phyloP scores from a whole-genome alignment of 1,140 invertebrate species.

The Drosophila micromelanica region DNA sequence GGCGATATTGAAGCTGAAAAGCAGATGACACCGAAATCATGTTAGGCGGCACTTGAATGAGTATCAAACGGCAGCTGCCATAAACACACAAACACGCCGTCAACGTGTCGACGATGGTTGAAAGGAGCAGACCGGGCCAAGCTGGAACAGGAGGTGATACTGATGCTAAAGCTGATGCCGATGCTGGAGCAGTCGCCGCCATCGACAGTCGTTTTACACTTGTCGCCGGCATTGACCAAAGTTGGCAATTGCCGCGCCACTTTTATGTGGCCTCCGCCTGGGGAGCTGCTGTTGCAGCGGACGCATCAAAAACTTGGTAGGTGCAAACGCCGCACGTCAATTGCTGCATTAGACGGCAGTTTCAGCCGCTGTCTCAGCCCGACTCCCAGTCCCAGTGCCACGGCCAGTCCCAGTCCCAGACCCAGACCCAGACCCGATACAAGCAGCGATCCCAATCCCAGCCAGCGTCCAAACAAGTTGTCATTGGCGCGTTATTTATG shows the following conservation, averaged over 20 bases:
- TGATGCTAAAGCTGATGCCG: constrained; percentile 8
- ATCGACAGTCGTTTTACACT: constrained; percentile 79
- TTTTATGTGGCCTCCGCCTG: constrained; percentile 77
- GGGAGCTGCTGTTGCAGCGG: constrained; percentile 54
- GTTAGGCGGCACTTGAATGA: constrained; percentile 82
- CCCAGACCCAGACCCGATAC: constrained; percentile 33
- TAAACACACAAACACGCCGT: constrained; percentile 78
- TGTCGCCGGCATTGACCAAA: constrained; percentile 82
- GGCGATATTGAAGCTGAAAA: constrained; percentile 82
- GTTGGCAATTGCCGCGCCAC: constrained; percentile 82
- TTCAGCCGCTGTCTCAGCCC: constrained; percentile 32
- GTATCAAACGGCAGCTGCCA: constrained; percentile 82
- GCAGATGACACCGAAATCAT: constrained; percentile 83
- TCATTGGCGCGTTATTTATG: constrained; percentile 82
- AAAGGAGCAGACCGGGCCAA: constrained; percentile 26
- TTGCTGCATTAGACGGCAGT: constrained; percentile 70
- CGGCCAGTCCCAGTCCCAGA: constrained; percentile 16
- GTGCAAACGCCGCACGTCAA: constrained; percentile 82
- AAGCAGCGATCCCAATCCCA: constrained; percentile 37
- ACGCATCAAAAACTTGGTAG: constrained; percentile 72
- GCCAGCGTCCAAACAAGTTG: constrained; percentile 68
- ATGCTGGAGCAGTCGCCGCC: constrained; percentile 45
- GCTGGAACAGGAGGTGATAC: constrained; percentile 5
- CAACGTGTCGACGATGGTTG: constrained; percentile 40
- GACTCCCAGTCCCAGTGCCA: constrained; percentile 28